These are phyloP conservation scores for Chiroxiphia lanceolata DNA, from an alignment of 2,797 vertebrate genomes.

Conservation along the genomic window DNA sequence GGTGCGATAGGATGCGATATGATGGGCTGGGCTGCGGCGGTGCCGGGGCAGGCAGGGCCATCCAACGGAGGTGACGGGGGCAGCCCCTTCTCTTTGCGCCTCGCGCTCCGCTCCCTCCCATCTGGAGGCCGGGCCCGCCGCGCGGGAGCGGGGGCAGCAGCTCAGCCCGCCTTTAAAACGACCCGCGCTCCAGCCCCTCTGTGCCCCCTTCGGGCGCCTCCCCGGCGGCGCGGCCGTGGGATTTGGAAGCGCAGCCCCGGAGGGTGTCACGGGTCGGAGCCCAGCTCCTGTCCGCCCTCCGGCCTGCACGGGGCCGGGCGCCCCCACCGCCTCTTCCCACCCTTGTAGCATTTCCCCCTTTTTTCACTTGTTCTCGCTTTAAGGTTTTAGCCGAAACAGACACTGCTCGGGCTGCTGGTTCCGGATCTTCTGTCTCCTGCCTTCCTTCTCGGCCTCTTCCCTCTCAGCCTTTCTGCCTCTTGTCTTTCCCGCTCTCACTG, in stretches of 20 bases:
- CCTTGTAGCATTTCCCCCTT: background rate
- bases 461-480: background rate
- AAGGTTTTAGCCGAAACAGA: background rate
- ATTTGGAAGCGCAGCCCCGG: background rate
- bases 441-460: background rate
- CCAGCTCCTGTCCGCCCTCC: background rate
- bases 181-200: background rate
- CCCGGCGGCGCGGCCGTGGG: background rate
- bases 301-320: background rate
- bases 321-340: too few relatives aligned
- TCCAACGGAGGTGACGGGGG: background rate
- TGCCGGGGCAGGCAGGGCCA: background rate
- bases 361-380: background rate
- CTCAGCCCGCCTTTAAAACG: background rate
- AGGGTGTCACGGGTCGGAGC: background rate
- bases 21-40: background rate
- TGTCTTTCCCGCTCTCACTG: fast-evolving
- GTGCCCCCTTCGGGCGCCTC: background rate
- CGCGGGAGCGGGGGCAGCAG: background rate
- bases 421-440: too few relatives aligned
- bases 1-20: too few relatives aligned
- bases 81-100: fast-evolving
- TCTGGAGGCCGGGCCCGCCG: background rate
- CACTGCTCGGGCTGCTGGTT: background rate
- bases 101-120: background rate